Conservation (phyloP, 2,797 vertebrate species). For the Molossus alvarezi region DNA sequence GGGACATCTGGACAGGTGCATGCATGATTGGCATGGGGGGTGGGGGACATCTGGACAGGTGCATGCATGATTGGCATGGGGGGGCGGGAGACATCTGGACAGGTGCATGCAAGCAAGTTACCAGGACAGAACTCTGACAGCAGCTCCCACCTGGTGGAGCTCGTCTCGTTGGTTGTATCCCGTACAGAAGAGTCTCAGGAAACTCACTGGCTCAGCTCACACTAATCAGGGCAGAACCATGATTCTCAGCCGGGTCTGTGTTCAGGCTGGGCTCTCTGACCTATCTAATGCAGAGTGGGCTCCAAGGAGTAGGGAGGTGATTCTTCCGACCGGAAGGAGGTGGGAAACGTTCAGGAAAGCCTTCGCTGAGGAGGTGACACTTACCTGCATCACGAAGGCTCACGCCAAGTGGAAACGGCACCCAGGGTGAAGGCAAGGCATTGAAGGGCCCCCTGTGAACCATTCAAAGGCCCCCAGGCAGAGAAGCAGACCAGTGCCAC, state of each 20-base stretch:
- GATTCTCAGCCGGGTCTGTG: not conserved
- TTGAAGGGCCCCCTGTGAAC: not conserved
- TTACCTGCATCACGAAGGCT: not conserved
- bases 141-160: fast-evolving
- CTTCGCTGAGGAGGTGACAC: fast-evolving
- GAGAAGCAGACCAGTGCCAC: constrained; percentile 65
- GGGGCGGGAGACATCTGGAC: not conserved
- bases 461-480: constrained; percentile 22
- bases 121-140: fast-evolving
- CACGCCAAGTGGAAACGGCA: not conserved
- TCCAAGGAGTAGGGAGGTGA: not conserved
- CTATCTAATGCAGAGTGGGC: fast-evolving
- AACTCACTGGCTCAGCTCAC: not conserved
- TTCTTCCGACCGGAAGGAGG: not conserved
- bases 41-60: not conserved
- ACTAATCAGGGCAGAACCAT: not conserved
- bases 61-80: too few relatives aligned
- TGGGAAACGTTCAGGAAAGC: not conserved
- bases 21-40: too few relatives aligned
- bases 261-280: not conserved
- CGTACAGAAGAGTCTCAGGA: not conserved
- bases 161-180: fast-evolving
- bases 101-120: too few relatives aligned
- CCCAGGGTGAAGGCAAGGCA: not conserved
- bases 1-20: too few relatives aligned